Evolutionary conservation across 2,113 vertebrate species (phyloP).

Genomic region (Mungos mungo): DNA sequence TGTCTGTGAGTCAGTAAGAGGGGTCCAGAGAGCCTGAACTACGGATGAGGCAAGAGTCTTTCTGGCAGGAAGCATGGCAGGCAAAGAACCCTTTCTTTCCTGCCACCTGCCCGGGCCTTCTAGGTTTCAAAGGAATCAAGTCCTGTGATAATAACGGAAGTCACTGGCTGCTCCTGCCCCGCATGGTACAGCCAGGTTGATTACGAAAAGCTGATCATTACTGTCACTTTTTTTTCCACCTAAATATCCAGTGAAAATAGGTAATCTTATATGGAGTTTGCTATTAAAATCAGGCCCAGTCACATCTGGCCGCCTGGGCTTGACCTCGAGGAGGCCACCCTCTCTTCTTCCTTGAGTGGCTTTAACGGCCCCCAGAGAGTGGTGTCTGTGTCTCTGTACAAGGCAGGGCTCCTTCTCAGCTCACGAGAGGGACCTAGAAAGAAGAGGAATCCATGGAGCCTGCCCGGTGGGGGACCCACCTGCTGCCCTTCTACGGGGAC

Average conservation of each 20-base stretch:
- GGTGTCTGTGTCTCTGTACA: not conserved
- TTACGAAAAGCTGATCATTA: not conserved
- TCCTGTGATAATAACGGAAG: not conserved
- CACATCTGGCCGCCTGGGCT: not conserved
- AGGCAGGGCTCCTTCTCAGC: conserved; percentile 38
- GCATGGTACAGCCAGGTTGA: not conserved
- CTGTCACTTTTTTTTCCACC: not conserved
- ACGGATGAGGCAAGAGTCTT: not conserved
- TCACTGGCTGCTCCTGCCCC: not conserved
- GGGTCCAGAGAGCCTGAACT: not conserved
- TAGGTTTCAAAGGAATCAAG: conserved; percentile 11
- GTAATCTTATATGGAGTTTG: not conserved
- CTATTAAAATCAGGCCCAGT: not conserved
- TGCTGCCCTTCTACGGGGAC: not conserved
- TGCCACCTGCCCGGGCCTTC: not conserved
- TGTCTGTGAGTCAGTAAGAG: not conserved
- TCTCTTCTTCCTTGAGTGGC: not conserved
- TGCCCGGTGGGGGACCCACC: not conserved
- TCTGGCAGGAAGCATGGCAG: not conserved
- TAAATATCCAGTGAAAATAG: not conserved
- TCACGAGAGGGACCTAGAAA: conserved; percentile 75
- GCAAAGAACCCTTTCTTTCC: not conserved
- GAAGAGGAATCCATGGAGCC: conserved; percentile 50
- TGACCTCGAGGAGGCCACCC: not conserved
- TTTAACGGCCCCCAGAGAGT: not conserved